Conservation (phyloP, 2,113 vertebrate species). For the Perca flavescens region DNA sequence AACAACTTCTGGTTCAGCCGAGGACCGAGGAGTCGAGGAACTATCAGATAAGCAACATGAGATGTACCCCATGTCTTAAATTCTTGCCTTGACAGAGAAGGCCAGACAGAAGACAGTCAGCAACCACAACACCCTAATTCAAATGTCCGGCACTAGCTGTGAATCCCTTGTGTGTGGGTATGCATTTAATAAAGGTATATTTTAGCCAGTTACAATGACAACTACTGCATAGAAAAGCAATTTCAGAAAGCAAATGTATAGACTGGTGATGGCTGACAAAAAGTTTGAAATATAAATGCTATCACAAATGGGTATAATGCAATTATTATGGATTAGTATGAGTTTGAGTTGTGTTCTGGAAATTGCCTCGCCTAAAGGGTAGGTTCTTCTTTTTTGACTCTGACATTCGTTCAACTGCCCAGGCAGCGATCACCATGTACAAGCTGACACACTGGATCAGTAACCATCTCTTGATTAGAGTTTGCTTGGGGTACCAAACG, state of each 20-base stretch:
- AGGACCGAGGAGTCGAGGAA: too few relatives aligned
- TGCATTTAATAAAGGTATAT: background rate
- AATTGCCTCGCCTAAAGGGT: background rate
- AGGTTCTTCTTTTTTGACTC: background rate
- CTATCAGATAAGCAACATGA: too few relatives aligned
- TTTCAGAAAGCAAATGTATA: background rate
- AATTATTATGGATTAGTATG: background rate
- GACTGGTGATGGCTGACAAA: background rate
- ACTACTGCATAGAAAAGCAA: background rate
- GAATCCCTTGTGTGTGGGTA: background rate
- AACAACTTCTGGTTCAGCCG: too few relatives aligned
- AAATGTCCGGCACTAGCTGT: background rate
- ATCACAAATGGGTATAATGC: background rate
- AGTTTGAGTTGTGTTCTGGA: background rate
- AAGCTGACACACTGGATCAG: constrained; percentile 31
- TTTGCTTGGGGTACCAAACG: constrained; percentile 49
- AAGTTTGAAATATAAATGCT: background rate
- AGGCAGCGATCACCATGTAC: background rate
- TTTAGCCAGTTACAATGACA: background rate
- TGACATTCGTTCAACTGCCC: constrained; percentile 7
- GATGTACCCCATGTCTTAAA: background rate
- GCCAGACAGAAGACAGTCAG: background rate
- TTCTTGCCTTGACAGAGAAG: background rate
- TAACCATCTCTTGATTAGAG: constrained; percentile 52
- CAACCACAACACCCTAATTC: background rate